phyloP scores from a whole-genome alignment of 1,140 invertebrate species.

The Oscheius sp. region DNA sequence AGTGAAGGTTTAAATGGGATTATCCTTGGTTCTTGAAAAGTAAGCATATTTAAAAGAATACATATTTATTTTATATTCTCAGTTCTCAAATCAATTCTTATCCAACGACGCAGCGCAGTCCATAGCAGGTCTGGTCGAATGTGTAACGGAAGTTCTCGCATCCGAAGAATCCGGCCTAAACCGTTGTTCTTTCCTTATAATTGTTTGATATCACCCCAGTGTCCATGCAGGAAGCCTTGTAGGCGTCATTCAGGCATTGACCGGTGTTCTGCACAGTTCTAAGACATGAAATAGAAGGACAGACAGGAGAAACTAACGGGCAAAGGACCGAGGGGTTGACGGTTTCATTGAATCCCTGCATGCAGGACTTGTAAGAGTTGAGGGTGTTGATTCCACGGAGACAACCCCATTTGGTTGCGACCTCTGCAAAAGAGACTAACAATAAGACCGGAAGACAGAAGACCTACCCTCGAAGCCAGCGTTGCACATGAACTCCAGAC shows the following conservation, averaged over 20 bases:
- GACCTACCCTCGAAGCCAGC: slow-evolving; percentile 22
- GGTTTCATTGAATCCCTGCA: slow-evolving; percentile 11
- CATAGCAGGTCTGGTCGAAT: slow-evolving; percentile 30
- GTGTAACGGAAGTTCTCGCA: slow-evolving; percentile 30
- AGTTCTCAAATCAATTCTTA: too few relatives aligned
- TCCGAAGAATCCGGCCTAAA: slow-evolving; percentile 25
- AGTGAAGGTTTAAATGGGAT: background rate
- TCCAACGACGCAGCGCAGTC: slow-evolving; percentile 21
- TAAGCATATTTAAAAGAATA: background rate
- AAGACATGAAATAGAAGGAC: background rate
- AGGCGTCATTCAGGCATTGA: slow-evolving; percentile 16
- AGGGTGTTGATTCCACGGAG: background rate
- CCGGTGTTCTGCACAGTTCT: slow-evolving; percentile 17
- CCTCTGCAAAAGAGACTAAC: slow-evolving; percentile 16
- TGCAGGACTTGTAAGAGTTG: slow-evolving; percentile 7
- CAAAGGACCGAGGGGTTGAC: slow-evolving; percentile 14
- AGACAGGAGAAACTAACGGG: slow-evolving; percentile 8
- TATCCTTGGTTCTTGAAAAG: background rate
- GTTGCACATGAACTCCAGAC: slow-evolving; percentile 25
- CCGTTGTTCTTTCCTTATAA: background rate
- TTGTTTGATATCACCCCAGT: background rate
- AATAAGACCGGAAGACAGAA: background rate
- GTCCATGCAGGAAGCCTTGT: slow-evolving; percentile 6
- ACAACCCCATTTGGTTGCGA: slow-evolving; percentile 13
- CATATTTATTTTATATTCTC: too few relatives aligned